These are phyloP conservation scores for Taxidea taxus DNA, from an alignment of 2,113 vertebrate genomes.

Conservation along the genomic window DNA sequence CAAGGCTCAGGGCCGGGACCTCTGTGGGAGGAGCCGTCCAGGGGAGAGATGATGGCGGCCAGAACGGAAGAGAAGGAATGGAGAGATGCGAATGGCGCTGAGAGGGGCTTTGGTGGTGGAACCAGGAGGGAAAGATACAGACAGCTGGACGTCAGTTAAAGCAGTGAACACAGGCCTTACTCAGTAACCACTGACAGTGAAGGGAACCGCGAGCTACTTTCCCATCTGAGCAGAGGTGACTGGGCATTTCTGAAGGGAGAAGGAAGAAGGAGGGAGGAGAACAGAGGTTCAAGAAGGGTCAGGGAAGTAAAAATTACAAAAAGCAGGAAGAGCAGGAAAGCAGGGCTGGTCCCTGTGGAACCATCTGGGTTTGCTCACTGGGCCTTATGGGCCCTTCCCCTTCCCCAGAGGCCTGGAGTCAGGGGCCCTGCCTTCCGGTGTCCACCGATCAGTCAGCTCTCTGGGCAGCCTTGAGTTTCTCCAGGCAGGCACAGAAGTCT, in stretches of 20 bases:
- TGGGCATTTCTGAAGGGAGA: neutral
- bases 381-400: too few species aligned
- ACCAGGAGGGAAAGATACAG: neutral
- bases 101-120: neutral
- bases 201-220: neutral
- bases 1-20: accelerated
- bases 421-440: neutral
- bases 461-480: neutral
- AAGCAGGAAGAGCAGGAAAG: neutral
- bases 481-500: neutral
- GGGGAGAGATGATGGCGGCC: neutral
- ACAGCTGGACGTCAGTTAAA: accelerated
- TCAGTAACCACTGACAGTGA: neutral
- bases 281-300: neutral
- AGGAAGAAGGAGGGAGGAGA: neutral
- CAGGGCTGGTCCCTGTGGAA: neutral
- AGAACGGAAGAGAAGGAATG: neutral
- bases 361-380: neutral
- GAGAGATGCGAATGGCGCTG: too few species aligned
- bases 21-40: neutral
- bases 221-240: neutral
- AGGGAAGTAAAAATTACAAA: neutral
- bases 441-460: neutral
- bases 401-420: neutral
- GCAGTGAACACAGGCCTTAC: neutral